A percentile compares a stretch with the other conserved stretches of the same genome.
Conservation (phyloP, 1,140 invertebrate genomes). For the Apis florea region DNA sequence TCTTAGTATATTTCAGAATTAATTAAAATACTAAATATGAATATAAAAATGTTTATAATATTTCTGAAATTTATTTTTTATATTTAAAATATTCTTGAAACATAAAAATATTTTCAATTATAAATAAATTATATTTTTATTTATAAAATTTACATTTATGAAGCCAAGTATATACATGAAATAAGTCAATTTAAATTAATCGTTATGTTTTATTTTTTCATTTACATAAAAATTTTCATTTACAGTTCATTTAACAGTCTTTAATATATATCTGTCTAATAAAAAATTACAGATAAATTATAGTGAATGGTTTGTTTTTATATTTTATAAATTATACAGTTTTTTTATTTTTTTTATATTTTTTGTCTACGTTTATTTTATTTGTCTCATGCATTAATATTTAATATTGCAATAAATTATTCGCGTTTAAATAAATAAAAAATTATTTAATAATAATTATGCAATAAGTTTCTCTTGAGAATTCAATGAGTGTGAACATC, state of each 20-base stretch:
- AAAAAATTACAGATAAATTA: conserved; percentile 40
- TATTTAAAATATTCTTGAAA: background rate
- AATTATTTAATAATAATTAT: background rate
- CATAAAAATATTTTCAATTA: background rate
- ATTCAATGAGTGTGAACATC: conserved; percentile 25
- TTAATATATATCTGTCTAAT: conserved; percentile 36
- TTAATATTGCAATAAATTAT: conserved; percentile 10
- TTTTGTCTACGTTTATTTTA: conserved; percentile 7
- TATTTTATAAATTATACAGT: conserved; percentile 18
- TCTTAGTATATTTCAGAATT: conserved; percentile 41
- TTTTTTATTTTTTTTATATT: conserved; percentile 24
- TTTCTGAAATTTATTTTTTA: background rate
- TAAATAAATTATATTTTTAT: background rate
- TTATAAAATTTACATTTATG: background rate
- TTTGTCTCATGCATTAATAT: conserved; percentile 18
- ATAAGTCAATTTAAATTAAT: conserved; percentile 27
- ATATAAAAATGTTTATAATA: background rate
- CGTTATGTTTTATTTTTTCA: conserved; percentile 45
- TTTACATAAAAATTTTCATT: conserved; percentile 50
- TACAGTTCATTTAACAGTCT: conserved; percentile 49
- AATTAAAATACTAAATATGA: background rate
- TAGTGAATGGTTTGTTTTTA: conserved; percentile 10
- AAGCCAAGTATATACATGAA: background rate
- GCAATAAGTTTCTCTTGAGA: background rate
- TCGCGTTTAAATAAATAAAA: background rate